Evolutionary conservation across 2,888 invertebrate genomes (phyloP).

Genomic region (Torymus tubicola): DNA sequence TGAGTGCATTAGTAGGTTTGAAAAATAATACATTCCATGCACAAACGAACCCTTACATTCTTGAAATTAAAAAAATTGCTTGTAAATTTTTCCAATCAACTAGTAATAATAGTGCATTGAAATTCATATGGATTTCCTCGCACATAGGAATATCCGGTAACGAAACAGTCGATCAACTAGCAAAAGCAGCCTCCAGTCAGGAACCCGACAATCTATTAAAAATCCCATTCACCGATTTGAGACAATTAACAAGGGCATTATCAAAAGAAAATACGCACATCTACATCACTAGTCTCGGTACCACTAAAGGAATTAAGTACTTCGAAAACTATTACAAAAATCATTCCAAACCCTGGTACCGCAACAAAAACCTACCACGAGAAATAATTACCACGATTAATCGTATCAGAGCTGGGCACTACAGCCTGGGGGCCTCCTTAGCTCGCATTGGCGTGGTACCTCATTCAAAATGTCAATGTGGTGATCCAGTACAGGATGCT

Average conservation of each 20-base stretch:
- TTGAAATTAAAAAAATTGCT: slow-evolving; percentile 2
- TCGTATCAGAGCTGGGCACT: slow-evolving; percentile 7
- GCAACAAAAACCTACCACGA: neutral
- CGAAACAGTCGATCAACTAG: neutral
- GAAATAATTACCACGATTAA: slow-evolving; percentile 1
- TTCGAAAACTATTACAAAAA: neutral
- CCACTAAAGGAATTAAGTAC: neutral
- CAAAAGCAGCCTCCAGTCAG: neutral
- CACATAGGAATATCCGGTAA: slow-evolving; percentile 14
- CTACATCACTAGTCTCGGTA: neutral
- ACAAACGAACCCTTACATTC: neutral
- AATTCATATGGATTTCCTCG: slow-evolving; percentile 15
- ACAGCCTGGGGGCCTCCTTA: slow-evolving; percentile 6
- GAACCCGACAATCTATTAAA: neutral
- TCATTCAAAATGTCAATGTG: no score
- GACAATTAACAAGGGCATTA: neutral
- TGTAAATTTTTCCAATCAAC: neutral
- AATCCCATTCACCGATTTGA: slow-evolving; percentile 17
- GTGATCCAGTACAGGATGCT: no score
- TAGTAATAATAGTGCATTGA: neutral
- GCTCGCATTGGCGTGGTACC: no score
- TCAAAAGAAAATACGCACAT: neutral
- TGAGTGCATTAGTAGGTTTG: slow-evolving; percentile 3
- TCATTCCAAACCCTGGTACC: neutral
- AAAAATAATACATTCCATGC: neutral